Percentiles rank a stretch among this genome's conserved stretches.
Evolutionary conservation across 1,140 invertebrate genomes (phyloP).

Genomic region (Penaeus chinensis): DNA sequence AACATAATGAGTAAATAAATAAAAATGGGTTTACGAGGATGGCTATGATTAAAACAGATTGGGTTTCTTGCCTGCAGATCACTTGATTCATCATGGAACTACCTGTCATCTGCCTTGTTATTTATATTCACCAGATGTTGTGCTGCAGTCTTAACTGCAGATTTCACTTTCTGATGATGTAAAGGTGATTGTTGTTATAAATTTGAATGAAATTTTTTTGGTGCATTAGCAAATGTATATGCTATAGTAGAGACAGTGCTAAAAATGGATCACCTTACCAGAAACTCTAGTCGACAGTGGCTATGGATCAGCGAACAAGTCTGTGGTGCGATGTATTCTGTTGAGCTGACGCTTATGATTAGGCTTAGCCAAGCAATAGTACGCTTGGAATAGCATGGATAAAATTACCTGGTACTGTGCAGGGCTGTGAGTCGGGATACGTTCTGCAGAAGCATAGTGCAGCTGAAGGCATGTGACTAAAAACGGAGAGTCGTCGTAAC

Average conservation of each 20-base stretch:
- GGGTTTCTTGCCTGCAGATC: too few relatives aligned
- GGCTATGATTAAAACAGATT: too few relatives aligned
- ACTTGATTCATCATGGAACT: background rate
- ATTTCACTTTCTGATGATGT: conserved; percentile 28
- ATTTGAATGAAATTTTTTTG: background rate
- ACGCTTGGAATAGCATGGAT: conserved; percentile 8
- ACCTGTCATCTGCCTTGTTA: conserved; percentile 40
- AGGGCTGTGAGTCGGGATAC: conserved; percentile 42
- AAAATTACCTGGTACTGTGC: conserved; percentile 29
- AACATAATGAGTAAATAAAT: too few relatives aligned
- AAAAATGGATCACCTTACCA: conserved; percentile 34
- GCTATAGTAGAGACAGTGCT: conserved; percentile 14
- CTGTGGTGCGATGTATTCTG: conserved; percentile 26
- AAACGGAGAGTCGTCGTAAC: too few relatives aligned
- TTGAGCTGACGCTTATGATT: conserved; percentile 23
- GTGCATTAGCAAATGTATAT: conserved; percentile 17
- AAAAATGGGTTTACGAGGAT: too few relatives aligned
- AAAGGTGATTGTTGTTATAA: conserved; percentile 32
- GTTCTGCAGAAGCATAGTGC: conserved; percentile 2
- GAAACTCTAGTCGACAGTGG: conserved; percentile 50
- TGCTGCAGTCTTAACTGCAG: background rate
- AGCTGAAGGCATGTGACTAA: conserved; percentile 12
- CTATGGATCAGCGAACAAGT: conserved; percentile 25
- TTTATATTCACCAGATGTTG: conserved; percentile 34
- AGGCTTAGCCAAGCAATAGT: conserved; percentile 20